These are phyloP conservation scores for Prunella fulvescens DNA, from an alignment of 2,113 vertebrate species.

Conservation along the genomic window DNA sequence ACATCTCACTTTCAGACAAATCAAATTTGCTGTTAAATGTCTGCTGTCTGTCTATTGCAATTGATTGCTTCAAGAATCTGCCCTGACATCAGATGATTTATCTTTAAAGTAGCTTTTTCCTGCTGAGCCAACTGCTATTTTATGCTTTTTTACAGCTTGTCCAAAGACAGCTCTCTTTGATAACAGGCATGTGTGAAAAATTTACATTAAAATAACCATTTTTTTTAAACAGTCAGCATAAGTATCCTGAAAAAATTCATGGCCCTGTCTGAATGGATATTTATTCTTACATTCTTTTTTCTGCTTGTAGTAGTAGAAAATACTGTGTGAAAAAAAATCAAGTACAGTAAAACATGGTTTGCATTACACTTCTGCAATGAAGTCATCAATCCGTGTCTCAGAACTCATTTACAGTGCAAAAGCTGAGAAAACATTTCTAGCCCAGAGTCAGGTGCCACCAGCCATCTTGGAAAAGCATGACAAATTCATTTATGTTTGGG, in stretches of 20 bases:
- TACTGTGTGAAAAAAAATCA: not conserved
- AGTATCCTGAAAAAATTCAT: not conserved
- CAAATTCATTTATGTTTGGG: slow-evolving; percentile 38
- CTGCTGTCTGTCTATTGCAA: slow-evolving; percentile 12
- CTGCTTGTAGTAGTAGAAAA: slow-evolving; percentile 9
- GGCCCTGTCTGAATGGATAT: not conserved
- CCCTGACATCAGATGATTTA: slow-evolving; percentile 15
- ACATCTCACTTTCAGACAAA: not conserved
- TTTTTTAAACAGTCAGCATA: not conserved
- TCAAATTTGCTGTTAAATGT: slow-evolving; percentile 6
- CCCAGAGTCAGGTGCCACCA: slow-evolving; percentile 42
- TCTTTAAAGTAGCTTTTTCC: slow-evolving; percentile 38
- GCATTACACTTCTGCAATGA: slow-evolving; percentile 56
- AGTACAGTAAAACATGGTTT: slow-evolving; percentile 55
- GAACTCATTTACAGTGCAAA: slow-evolving; percentile 54
- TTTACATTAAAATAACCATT: slow-evolving; percentile 28
- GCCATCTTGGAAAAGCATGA: slow-evolving; percentile 45
- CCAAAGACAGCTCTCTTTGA: slow-evolving; percentile 35
- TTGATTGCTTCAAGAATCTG: not conserved
- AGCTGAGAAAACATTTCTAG: slow-evolving; percentile 60
- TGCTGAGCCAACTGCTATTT: slow-evolving; percentile 47
- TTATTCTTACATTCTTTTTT: slow-evolving; percentile 18
- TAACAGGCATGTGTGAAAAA: slow-evolving; percentile 43
- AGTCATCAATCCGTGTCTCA: slow-evolving; percentile 53
- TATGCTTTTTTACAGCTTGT: slow-evolving; percentile 37